Conservation (phyloP, 1,140 invertebrate species). For the Drosophila busckii region DNA sequence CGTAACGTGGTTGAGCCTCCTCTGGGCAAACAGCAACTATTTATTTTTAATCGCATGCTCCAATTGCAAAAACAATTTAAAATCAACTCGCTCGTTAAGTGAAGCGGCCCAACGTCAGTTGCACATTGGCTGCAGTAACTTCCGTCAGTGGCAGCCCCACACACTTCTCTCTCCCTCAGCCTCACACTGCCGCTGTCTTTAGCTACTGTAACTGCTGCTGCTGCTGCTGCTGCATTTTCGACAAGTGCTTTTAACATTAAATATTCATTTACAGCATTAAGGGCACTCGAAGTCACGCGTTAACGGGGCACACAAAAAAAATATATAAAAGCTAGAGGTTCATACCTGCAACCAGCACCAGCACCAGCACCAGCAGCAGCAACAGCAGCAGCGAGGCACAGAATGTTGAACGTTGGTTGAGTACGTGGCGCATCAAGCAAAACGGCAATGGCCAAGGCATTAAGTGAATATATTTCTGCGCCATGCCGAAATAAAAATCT, state of each 20-base stretch:
- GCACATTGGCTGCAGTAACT: constrained; percentile 7
- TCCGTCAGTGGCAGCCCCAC: not conserved
- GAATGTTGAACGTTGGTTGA: not conserved
- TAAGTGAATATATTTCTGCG: constrained; percentile 66
- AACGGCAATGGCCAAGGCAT: constrained; percentile 68
- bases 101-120: constrained; percentile 45
- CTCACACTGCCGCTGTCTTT: constrained; percentile 4
- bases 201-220: constrained; percentile 31
- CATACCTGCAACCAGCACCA: too few relatives aligned
- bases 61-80: constrained; percentile 77
- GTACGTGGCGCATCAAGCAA: constrained; percentile 71
- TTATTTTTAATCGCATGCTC: constrained; percentile 76
- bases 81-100: constrained; percentile 76
- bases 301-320: constrained; percentile 63
- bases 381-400: not conserved
- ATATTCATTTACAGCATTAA: constrained; percentile 78
- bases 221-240: constrained; percentile 65
- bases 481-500: not conserved
- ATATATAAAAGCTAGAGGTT: constrained; percentile 16
- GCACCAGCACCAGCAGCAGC: not conserved
- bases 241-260: constrained; percentile 77
- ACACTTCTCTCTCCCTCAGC: not conserved
- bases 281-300: constrained; percentile 76
- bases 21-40: constrained; percentile 56
- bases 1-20: too few relatives aligned